phyloP scores from a whole-genome alignment of 2,113 vertebrate genomes.

The Pungitius pungitius region DNA sequence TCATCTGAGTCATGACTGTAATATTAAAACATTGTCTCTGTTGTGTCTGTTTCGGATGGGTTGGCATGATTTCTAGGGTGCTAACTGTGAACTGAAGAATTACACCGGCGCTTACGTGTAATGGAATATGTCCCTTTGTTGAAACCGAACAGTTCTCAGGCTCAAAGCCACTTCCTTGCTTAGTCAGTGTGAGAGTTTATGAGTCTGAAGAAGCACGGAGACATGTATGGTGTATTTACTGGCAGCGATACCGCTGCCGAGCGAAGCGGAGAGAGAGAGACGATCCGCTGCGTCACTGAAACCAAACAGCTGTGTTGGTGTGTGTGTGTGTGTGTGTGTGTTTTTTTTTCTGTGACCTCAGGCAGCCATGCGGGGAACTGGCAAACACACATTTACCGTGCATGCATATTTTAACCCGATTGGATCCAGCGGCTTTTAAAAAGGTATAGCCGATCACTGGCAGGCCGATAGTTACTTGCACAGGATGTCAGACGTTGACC shows the following conservation, averaged over 20 bases:
- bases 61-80: conserved; percentile 41
- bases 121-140: conserved; percentile 57
- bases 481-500: conserved; percentile 60
- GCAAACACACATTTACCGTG: conserved; percentile 10
- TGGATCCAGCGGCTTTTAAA: conserved; percentile 20
- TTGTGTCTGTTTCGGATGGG: conserved; percentile 45
- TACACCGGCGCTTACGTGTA: conserved; percentile 33
- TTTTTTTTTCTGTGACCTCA: conserved; percentile 37
- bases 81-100: conserved; percentile 30
- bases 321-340: conserved; percentile 49
- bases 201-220: conserved; percentile 58
- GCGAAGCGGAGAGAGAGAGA: conserved; percentile 59
- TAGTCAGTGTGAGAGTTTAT: conserved; percentile 74
- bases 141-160: conserved; percentile 54
- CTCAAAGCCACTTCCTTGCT: conserved; percentile 79
- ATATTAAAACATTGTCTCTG: conserved; percentile 38
- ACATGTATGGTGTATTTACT: conserved; percentile 67
- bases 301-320: conserved; percentile 74
- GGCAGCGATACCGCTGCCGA: conserved; percentile 66
- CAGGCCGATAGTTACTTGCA: conserved; percentile 37
- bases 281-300: conserved; percentile 74
- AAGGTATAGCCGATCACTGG: neutral
- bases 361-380: neutral
- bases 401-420: conserved; percentile 19
- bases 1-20: conserved; percentile 30